Evolutionary conservation across 2,113 vertebrate genomes (phyloP).

Genomic region (Plestiodon gilberti): DNA sequence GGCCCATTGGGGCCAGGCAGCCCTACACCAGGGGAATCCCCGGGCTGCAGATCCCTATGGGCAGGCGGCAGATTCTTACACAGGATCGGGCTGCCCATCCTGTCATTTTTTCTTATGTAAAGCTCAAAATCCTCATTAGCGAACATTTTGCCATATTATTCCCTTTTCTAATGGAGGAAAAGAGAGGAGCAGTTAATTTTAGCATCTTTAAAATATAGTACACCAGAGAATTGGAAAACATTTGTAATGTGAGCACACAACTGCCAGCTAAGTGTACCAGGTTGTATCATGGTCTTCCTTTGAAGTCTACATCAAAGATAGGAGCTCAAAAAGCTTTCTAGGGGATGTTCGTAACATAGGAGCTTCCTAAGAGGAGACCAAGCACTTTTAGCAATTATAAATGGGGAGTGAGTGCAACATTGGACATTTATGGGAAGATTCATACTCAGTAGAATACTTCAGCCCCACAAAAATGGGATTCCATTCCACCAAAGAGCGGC

Average conservation of each 20-base stretch:
- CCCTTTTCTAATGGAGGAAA: constrained; percentile 31
- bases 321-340: not conserved
- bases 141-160: constrained; percentile 34
- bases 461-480: not conserved
- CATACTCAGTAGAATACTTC: not conserved
- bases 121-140: constrained; percentile 10
- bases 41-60: no score
- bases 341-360: constrained; percentile 9
- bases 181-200: not conserved
- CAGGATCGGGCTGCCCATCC: no score
- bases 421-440: accelerated
- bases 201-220: constrained; percentile 5
- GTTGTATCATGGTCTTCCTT: constrained; percentile 5
- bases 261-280: not conserved
- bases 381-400: not conserved
- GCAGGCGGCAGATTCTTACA: no score
- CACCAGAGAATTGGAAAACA: constrained; percentile 1
- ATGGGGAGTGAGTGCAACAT: not conserved
- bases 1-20: no score
- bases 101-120: constrained; percentile 17
- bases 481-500: not conserved
- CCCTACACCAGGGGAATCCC: no score
- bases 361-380: not conserved
- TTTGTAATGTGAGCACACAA: not conserved
- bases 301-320: constrained; percentile 43